Evolutionary conservation across 2,888 invertebrate species (phyloP).

Genomic region (Troglohyphantes excavatus): DNA sequence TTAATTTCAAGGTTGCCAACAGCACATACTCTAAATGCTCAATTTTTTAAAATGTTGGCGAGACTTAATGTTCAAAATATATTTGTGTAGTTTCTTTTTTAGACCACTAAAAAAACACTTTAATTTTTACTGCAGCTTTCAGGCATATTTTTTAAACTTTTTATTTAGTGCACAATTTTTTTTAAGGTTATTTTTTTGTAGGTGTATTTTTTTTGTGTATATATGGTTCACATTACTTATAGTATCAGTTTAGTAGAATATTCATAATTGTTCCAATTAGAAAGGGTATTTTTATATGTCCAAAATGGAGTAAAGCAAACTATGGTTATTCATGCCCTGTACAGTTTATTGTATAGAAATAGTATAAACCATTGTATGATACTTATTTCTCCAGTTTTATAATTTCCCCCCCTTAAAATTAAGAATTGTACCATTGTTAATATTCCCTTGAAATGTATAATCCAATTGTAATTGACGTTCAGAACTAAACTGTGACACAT

Average conservation of each 20-base stretch:
- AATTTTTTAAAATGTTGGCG: constrained; percentile 44
- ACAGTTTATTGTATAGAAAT: constrained; percentile 13
- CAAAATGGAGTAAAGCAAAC: not conserved
- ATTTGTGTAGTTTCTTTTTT: constrained; percentile 28
- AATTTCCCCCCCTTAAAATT: not conserved
- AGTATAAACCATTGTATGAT: not conserved
- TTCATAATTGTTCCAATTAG: constrained; percentile 23
- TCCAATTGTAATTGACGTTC: not conserved
- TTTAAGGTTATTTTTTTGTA: constrained; percentile 17
- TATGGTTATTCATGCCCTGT: not conserved
- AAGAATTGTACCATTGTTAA: not conserved
- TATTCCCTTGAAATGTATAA: not conserved
- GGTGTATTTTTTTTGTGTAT: constrained; percentile 25
- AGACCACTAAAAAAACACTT: constrained; percentile 2
- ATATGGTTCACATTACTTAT: constrained; percentile 17
- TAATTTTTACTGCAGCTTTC: constrained; percentile 45
- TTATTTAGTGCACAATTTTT: constrained; percentile 46
- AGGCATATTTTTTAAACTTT: constrained; percentile 11
- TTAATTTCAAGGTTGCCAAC: constrained; percentile 35
- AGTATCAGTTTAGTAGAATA: constrained; percentile 18
- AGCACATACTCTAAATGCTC: constrained; percentile 44
- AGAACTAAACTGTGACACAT: constrained; percentile 10
- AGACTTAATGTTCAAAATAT: constrained; percentile 10
- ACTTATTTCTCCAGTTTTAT: not conserved
- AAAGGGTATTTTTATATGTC: constrained; percentile 38